Conservation (phyloP, 2,113 vertebrate species). For the Porphyrio hochstetteri region DNA sequence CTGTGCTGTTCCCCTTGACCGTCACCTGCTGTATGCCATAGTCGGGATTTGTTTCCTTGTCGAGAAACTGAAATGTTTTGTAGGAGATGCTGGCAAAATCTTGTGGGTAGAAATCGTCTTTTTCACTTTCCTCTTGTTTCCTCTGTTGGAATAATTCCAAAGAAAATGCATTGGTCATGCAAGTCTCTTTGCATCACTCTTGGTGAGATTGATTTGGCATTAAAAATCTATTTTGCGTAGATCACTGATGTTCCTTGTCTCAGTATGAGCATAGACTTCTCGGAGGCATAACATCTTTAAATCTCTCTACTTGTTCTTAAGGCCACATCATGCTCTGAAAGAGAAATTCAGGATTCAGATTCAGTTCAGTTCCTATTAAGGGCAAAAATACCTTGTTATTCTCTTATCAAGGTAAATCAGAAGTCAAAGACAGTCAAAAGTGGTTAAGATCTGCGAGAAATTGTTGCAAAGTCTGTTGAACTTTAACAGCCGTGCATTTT, state of each 20-base stretch:
- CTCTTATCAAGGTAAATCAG: conserved; percentile 1
- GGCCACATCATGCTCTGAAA: neutral
- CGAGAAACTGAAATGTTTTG: neutral
- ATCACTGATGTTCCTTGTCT: conserved; percentile 42
- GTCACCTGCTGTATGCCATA: neutral
- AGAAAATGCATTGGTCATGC: conserved; percentile 54
- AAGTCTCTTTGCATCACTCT: conserved; percentile 24
- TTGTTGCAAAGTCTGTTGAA: conserved; percentile 20
- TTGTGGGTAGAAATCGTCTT: neutral
- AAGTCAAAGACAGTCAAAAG: conserved; percentile 19
- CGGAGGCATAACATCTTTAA: conserved; percentile 32
- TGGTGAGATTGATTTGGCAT: conserved; percentile 53
- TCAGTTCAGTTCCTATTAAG: conserved; percentile 14
- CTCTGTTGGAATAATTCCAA: conserved; percentile 49
- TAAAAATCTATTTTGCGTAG: conserved; percentile 51
- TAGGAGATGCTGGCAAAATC: conserved; percentile 2
- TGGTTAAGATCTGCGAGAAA: conserved; percentile 19
- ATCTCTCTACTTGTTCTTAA: conserved; percentile 10
- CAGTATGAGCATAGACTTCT: conserved; percentile 21
- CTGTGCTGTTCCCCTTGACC: neutral
- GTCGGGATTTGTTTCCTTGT: neutral
- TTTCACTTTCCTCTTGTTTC: conserved; percentile 30
- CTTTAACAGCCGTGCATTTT: conserved; percentile 14
- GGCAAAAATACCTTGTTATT: conserved; percentile 13
- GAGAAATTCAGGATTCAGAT: conserved; percentile 28